These are phyloP conservation scores for Elgaria multicarinata DNA, from an alignment of 2,113 vertebrate species.

Conservation along the genomic window DNA sequence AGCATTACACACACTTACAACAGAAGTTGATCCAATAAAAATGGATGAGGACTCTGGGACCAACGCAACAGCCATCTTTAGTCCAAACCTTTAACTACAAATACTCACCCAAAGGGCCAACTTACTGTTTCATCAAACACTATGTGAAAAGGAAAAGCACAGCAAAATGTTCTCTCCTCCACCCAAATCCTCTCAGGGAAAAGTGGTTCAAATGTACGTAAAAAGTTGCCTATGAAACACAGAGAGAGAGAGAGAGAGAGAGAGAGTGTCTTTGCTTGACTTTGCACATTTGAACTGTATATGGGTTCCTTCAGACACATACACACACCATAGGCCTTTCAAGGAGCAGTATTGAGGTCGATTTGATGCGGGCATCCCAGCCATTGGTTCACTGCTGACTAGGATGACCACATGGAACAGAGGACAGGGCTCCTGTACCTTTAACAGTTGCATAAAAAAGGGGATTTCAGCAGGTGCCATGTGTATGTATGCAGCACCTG, in stretches of 20 bases:
- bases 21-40: not conserved
- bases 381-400: not conserved
- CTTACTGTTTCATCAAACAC: constrained; percentile 81
- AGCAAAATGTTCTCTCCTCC: constrained; percentile 79
- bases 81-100: not conserved
- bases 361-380: not conserved
- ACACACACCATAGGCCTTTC: not conserved
- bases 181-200: constrained; percentile 79
- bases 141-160: constrained; percentile 79
- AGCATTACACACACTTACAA: not conserved
- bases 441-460: no score
- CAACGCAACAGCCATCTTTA: not conserved
- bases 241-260: not conserved
- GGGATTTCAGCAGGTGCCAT: no score
- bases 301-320: not conserved
- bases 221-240: constrained; percentile 61
- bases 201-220: constrained; percentile 66
- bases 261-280: not conserved
- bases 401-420: no score
- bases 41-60: not conserved
- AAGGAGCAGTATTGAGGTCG: not conserved
- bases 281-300: not conserved
- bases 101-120: not conserved
- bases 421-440: no score
- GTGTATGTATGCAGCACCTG: no score